phyloP scores from a whole-genome alignment of 2,888 invertebrate genomes.

The Aphrophora alni region DNA sequence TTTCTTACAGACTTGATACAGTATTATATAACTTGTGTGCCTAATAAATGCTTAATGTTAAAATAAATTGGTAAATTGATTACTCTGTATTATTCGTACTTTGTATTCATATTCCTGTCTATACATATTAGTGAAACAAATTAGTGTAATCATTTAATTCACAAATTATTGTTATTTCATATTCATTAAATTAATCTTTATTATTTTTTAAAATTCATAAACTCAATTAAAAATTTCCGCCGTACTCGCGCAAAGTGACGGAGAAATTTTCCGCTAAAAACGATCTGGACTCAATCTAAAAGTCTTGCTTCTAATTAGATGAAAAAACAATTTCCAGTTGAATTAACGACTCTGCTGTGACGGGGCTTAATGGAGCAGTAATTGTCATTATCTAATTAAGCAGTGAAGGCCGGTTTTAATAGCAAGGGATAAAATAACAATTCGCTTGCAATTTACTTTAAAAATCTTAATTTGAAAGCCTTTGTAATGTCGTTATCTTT shows the following conservation, averaged over 20 bases:
- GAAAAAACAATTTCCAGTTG: neutral
- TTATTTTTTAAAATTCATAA: neutral
- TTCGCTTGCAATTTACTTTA: neutral
- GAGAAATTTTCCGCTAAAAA: neutral
- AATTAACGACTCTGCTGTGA: neutral
- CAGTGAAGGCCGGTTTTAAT: neutral
- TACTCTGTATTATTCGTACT: too few relatives aligned
- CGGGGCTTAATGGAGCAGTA: neutral
- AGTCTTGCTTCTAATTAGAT: conserved; percentile 1
- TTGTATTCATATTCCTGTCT: too few relatives aligned
- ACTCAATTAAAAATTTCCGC: neutral
- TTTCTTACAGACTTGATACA: too few relatives aligned
- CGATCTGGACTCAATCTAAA: conserved; percentile 1
- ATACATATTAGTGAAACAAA: too few relatives aligned
- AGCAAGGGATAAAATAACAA: neutral
- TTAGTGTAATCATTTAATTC: too few relatives aligned
- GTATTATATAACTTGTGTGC: too few relatives aligned
- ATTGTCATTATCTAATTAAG: neutral
- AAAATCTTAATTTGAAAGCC: neutral
- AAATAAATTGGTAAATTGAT: too few relatives aligned
- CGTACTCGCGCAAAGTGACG: neutral
- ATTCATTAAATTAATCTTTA: too few relatives aligned
- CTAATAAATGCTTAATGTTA: too few relatives aligned
- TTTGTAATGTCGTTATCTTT: neutral
- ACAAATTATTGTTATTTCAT: too few relatives aligned